These are phyloP conservation scores for Chaetophractus vellerosus DNA, from an alignment of 2,797 vertebrate species.

Conservation along the genomic window DNA sequence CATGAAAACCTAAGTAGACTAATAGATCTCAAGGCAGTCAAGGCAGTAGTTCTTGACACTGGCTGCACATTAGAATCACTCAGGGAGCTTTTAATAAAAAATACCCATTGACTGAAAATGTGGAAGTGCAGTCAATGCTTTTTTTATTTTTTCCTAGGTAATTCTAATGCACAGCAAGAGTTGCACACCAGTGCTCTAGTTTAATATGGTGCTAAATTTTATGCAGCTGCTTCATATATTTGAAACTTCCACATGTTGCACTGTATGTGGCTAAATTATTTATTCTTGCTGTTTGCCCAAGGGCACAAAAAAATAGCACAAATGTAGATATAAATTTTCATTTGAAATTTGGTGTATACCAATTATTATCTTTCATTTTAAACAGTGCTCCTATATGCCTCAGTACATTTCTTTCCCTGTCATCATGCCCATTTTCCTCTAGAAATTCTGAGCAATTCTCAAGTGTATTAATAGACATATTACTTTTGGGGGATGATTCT, in stretches of 20 bases:
- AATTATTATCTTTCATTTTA: neutral
- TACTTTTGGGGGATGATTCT: neutral
- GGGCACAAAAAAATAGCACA: neutral
- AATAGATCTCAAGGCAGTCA: neutral
- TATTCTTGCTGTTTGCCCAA: neutral
- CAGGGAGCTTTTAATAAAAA: neutral
- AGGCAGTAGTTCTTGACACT: neutral
- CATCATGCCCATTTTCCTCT: neutral
- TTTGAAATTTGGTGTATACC: neutral
- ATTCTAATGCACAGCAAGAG: neutral
- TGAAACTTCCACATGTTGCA: neutral
- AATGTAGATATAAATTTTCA: neutral
- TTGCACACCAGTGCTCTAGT: neutral
- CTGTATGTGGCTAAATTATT: neutral
- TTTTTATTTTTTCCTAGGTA: neutral
- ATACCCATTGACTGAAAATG: neutral
- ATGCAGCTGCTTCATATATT: neutral
- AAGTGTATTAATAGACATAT: neutral
- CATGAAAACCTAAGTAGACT: too few relatives aligned
- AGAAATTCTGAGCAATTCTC: neutral
- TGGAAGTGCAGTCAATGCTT: neutral
- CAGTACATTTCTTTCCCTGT: neutral
- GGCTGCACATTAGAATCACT: neutral
- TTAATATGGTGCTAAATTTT: neutral
- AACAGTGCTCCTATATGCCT: neutral